Evolutionary conservation across 2,797 vertebrate species (phyloP), one percentile per base, ranked within the genome.

Genomic region (Amblyopsis hoosieri): DNA sequence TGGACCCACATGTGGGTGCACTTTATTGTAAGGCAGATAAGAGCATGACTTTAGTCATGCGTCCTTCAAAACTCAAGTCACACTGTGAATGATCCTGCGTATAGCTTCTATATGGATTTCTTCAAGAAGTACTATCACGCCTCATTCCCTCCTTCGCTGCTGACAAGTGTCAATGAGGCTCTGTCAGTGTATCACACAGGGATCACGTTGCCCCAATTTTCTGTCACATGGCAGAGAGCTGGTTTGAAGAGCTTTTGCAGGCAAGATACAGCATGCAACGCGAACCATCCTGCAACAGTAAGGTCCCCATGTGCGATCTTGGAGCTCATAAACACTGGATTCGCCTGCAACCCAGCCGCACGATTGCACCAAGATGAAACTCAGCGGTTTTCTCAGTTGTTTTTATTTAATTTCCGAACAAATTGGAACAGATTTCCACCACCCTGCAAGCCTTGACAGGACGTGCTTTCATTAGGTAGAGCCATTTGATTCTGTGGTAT

Each of bases 131-230:
- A 90, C 84, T 80, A 82, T 83, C 84, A 74, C 72, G 80, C 81
- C 74, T 79, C 66, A 67, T 78, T 81, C 67, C 54, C 66, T 64
- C 76, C 55, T 67, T 75, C 72, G 72, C 68, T 74, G 74, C 70
- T 63, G 64, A 83, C 77, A 75, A 83, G 72, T 84, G 74, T 85
- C 85, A 87, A 86, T 84, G 87, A 90, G 84, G 79, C 80, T 83
- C 85, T 77, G 74, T 76, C 74, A 78, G 70, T 86, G 81, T 81
- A 81, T 93, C 90, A 91, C 91, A 93, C 91, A 91, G 87, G 82
- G 89, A 92, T 93, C 88, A 67, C 69, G 76, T 93, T 93, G 82
- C 87, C 79, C 49, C 63, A 0, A 19, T 17, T 3, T 60, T 60
- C 49, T 59, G 66, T 69, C 59, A 55, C 45, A 14, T 19, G 47